Conservation (phyloP, 1,140 invertebrate species). For the Mesaphorura yosii region DNA sequence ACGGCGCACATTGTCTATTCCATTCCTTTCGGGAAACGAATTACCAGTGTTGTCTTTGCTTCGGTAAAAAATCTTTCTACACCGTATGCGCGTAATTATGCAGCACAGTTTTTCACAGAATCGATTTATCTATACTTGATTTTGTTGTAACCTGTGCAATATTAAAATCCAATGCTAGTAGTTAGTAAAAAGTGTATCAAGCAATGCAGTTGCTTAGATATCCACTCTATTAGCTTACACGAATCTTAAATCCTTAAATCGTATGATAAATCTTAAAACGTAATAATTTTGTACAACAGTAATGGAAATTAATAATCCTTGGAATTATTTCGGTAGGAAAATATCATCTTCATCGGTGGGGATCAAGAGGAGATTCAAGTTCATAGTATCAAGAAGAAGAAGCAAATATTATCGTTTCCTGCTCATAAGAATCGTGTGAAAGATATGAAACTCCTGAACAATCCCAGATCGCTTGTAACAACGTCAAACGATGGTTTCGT, state of each 20-base stretch:
- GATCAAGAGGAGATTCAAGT: conserved; percentile 56
- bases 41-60: conserved; percentile 34
- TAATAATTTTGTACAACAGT: not conserved
- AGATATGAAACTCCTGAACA: conserved; percentile 42
- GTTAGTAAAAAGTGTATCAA: conserved; percentile 2
- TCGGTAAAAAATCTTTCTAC: too few species aligned
- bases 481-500: conserved; percentile 63
- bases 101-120: conserved; percentile 7
- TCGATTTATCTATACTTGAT: too few species aligned
- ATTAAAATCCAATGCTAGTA: conserved; percentile 6
- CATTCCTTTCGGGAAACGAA: conserved; percentile 33
- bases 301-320: not conserved
- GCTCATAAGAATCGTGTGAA: conserved; percentile 58
- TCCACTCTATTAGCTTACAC: conserved; percentile 9
- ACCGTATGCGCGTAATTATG: too few species aligned
- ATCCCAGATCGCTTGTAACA: conserved; percentile 44
- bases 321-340: conserved; percentile 36
- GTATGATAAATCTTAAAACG: too few species aligned
- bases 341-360: conserved; percentile 53
- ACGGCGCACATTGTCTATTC: conserved; percentile 40
- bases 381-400: conserved; percentile 43
- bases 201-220: too few species aligned
- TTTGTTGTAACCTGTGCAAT: conserved; percentile 15
- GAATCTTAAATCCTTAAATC: too few species aligned
- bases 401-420: conserved; percentile 40